Evolutionary conservation across 2,888 invertebrate species (phyloP), one percentile per base, ranked within the genome.

Genomic region (Leptinotarsa tumamoca): DNA sequence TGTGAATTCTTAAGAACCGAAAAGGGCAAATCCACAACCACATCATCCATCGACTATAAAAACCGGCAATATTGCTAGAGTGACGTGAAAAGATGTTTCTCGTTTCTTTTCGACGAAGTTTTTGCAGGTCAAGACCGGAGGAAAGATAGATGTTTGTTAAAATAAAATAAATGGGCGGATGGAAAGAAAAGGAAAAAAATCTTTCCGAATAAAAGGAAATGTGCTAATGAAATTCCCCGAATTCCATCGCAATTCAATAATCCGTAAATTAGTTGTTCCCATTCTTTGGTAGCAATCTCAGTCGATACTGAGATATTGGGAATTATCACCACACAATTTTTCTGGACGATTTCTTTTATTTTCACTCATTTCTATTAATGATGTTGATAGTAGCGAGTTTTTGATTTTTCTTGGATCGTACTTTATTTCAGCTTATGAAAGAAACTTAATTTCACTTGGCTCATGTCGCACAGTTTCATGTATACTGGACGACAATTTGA

Each of bases 121-220:
- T 77, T 72, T 72, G 74, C 70, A 67, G 70, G 69, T 73, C 67
- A 71, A 78, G 77, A 76, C 79, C 70, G 76, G 49, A 51, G 69
- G 27, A 69, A 80, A 80, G 80, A 80, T 77, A 78, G 79, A 79
- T 79, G 80, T 74, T 74, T 77, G 79, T 80, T 79, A 68, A 75
- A 79, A 78, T 78, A 78, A 80, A 80, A 80, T 74, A 73, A 79
- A 79, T 74, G 77, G 74, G 73, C 69, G 76, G 63, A 75, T 68
- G 49, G 72, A 63, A 43, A 67, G 63, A 71, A 74, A 71, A 70
- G 67, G 50, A 71, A 70, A 71, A 79, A 74, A 43, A 43, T 68
- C 66, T 58, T 52, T 61, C 67, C 69, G 67, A 73, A 71, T 75
- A 61, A 75, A 72, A 73, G 76, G 73, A 73, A 73, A 73, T 71